Percentiles rank a stretch among this genome's conserved stretches.
Evolutionary conservation across 2,888 invertebrate species (phyloP).

Genomic region (Dryocosmus kuriphilus): DNA sequence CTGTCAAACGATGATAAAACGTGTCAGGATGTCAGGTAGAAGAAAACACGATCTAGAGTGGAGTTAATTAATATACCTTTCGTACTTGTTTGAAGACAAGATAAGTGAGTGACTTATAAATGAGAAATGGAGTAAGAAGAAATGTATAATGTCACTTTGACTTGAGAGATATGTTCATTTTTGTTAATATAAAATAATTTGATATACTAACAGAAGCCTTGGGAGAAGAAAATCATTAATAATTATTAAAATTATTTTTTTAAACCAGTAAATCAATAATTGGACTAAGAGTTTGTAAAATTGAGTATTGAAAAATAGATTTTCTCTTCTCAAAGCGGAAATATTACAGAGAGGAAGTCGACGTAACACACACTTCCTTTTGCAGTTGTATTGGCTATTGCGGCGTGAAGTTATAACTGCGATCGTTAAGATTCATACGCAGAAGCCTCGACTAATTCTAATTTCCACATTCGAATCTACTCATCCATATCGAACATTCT

Average conservation of each 20-base stretch:
- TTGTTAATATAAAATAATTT: background rate
- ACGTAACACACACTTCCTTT: constrained; percentile 18
- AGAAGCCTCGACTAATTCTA: background rate
- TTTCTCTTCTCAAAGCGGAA: background rate
- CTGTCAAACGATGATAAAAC: background rate
- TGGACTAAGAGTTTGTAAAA: no score
- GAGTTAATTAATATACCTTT: constrained; percentile 20
- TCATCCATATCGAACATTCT: background rate
- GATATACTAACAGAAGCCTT: no score
- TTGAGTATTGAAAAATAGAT: background rate
- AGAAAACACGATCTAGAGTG: background rate
- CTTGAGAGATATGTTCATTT: background rate
- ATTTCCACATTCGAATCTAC: background rate
- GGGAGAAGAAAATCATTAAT: no score
- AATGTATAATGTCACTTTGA: background rate
- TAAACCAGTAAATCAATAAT: no score
- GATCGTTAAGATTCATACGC: constrained; percentile 3
- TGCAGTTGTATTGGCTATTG: background rate
- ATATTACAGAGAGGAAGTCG: constrained; percentile 5
- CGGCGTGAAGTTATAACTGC: constrained; percentile 24
- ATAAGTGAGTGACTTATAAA: constrained; percentile 17
- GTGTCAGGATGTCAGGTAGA: constrained; percentile 21
- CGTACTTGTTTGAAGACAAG: constrained; percentile 16
- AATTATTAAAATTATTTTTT: no score
- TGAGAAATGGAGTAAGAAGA: background rate